phyloP scores from a whole-genome alignment of 2,113 vertebrate species.

The Ameiurus melas region DNA sequence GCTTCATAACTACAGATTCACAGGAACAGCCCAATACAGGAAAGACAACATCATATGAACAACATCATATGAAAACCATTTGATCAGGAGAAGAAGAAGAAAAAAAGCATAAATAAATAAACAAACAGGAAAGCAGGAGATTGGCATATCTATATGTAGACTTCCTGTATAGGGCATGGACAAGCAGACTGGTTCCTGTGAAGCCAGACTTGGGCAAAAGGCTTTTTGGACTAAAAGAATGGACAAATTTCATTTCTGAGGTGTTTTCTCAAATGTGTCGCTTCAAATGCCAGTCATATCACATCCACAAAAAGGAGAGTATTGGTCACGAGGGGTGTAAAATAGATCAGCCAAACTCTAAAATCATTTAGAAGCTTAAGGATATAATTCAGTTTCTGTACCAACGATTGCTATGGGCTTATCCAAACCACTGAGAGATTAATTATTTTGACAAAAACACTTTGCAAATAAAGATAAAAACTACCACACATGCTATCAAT shows the following conservation, averaged over 20 bases:
- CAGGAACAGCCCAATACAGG: background rate
- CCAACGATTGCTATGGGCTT: background rate
- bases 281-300: background rate
- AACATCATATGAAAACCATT: background rate
- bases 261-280: background rate
- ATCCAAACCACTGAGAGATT: conserved; percentile 6
- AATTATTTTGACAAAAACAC: background rate
- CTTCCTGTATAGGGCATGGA: conserved; percentile 61
- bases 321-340: too few relatives aligned
- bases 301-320: background rate
- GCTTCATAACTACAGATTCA: background rate
- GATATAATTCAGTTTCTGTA: background rate
- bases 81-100: background rate
- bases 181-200: conserved; percentile 46
- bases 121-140: conserved; percentile 20
- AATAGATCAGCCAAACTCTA: background rate
- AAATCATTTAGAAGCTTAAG: background rate
- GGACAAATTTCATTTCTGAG: background rate
- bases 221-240: background rate
- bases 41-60: background rate
- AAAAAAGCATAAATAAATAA: conserved; percentile 40
- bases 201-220: background rate
- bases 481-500: background rate
- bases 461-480: background rate
- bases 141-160: conserved; percentile 60